Conservation (phyloP, 2,797 vertebrate species). For the Semotilus atromaculatus region DNA sequence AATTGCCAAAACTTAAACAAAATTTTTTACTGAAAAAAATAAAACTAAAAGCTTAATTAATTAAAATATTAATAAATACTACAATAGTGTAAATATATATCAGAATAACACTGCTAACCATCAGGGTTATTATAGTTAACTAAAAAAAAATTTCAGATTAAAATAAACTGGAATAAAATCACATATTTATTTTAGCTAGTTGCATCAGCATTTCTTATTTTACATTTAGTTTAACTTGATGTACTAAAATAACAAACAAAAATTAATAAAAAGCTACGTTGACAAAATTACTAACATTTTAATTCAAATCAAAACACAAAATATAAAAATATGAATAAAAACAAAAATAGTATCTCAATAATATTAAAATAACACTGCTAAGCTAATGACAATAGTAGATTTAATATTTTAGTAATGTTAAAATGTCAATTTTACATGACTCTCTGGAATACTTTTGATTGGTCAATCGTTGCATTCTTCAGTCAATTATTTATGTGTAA, state of each 20-base stretch:
- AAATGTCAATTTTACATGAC: background rate
- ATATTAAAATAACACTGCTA: background rate
- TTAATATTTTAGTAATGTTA: background rate
- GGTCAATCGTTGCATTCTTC: background rate
- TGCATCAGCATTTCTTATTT: background rate
- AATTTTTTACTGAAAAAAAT: background rate
- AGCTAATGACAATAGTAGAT: background rate
- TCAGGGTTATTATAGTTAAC: background rate
- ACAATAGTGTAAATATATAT: background rate
- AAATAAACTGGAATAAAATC: background rate
- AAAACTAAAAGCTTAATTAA: background rate
- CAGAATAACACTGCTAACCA: background rate
- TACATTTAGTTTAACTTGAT: background rate
- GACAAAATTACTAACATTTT: background rate
- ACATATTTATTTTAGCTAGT: background rate
- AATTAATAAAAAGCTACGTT: too few species aligned
- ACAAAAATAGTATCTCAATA: background rate
- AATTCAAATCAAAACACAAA: background rate
- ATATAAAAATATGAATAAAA: background rate
- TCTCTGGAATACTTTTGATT: background rate
- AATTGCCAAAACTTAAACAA: background rate
- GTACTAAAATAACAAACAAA: too few species aligned
- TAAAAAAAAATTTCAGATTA: too few species aligned
- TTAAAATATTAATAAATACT: background rate
- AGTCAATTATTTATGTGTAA: background rate